Evolutionary conservation across 2,113 vertebrate genomes (phyloP).

Genomic region (Chitala chitala): DNA sequence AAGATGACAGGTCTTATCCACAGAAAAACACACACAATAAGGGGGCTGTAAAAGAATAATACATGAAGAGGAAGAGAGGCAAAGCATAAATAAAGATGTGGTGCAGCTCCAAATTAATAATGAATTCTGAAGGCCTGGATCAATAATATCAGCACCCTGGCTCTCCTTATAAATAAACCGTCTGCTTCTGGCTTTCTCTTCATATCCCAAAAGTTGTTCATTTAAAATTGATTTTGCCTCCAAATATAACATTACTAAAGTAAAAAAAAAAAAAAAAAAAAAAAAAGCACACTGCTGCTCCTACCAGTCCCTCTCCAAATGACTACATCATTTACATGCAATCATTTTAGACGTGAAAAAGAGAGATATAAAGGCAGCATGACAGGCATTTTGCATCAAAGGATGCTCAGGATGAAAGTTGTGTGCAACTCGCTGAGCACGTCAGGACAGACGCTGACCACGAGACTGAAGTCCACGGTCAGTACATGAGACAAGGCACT

Average conservation of each 20-base stretch:
- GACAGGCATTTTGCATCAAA: not conserved
- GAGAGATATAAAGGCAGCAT: not conserved
- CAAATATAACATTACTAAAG: conserved; percentile 2
- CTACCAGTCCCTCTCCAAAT: not conserved
- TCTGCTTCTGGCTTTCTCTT: not conserved
- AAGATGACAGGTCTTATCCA: conserved; percentile 69
- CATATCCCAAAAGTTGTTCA: not conserved
- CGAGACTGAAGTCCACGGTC: no score
- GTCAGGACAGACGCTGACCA: no score
- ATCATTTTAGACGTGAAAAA: not conserved
- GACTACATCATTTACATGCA: not conserved
- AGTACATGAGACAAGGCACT: no score
- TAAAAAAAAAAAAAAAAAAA: not conserved
- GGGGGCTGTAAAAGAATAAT: conserved; percentile 63
- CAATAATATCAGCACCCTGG: conserved; percentile 59
- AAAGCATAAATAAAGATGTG: conserved; percentile 69
- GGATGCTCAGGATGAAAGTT: not conserved
- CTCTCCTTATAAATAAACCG: conserved; percentile 63
- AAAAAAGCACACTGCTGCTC: not conserved
- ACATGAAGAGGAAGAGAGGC: conserved; percentile 40
- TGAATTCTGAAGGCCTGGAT: conserved; percentile 45
- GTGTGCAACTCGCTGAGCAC: not conserved
- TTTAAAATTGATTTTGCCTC: not conserved
- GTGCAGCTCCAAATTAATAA: conserved; percentile 50
- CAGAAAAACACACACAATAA: conserved; percentile 63